These are phyloP conservation scores for Oreochromis aureus DNA, from an alignment of 2,113 vertebrate species.

Conservation along the genomic window DNA sequence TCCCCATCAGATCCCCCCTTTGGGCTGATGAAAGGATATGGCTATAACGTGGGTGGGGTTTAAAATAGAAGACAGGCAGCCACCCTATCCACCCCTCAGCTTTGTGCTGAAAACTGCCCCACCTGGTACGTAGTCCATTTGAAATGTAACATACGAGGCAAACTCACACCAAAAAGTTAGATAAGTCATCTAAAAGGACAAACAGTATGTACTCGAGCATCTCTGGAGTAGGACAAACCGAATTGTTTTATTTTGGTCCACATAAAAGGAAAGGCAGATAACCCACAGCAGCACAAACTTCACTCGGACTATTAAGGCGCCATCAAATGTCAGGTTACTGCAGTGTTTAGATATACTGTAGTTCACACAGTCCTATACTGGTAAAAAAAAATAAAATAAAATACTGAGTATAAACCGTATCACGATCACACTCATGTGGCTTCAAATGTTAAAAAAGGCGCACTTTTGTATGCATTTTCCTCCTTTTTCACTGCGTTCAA, in stretches of 20 bases:
- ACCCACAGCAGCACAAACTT: background rate
- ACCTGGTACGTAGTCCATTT: background rate
- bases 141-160: background rate
- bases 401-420: background rate
- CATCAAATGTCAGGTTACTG: background rate
- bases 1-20: conserved; percentile 5
- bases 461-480: background rate
- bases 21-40: background rate
- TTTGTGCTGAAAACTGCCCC: background rate
- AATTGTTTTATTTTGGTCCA: background rate
- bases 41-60: conserved; percentile 29
- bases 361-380: background rate
- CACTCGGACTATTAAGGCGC: background rate
- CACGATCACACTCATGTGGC: background rate
- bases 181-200: background rate
- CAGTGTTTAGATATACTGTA: background rate
- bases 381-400: background rate
- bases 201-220: background rate
- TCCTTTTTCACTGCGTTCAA: background rate
- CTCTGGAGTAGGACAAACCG: background rate
- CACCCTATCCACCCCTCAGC: background rate
- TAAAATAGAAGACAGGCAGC: background rate
- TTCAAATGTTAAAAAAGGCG: background rate
- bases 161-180: background rate
- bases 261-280: background rate